These are phyloP conservation scores for Trissolcus brochymenae DNA, from an alignment of 2,888 invertebrate species.

Conservation along the genomic window DNA sequence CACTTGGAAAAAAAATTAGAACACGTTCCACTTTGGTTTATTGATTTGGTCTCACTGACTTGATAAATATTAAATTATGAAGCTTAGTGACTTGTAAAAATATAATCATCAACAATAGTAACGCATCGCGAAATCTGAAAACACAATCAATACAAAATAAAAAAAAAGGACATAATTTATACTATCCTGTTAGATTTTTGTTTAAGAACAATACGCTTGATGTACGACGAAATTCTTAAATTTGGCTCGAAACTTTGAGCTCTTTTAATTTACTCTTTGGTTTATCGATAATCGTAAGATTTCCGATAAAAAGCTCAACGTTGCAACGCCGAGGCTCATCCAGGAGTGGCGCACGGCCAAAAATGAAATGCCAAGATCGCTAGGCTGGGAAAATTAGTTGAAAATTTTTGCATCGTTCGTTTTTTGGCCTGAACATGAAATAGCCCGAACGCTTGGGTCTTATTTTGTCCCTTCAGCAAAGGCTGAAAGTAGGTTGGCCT, in stretches of 20 bases:
- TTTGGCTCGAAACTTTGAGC: conserved; percentile 42
- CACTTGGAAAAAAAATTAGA: conserved; percentile 7
- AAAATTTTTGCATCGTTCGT: conserved; percentile 57
- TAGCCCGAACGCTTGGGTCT: conserved; percentile 47
- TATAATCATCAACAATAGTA: too few species aligned
- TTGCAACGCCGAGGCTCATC: conserved; percentile 29
- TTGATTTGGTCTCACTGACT: conserved; percentile 7
- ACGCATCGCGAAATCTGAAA: too few species aligned
- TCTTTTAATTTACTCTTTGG: conserved; percentile 60
- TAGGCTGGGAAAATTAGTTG: conserved; percentile 62
- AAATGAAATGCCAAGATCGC: conserved; percentile 58
- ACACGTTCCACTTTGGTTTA: conserved; percentile 13
- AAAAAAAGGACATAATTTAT: too few species aligned
- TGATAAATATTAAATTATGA: conserved; percentile 26
- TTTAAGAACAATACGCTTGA: conserved; percentile 3
- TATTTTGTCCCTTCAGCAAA: conserved; percentile 44
- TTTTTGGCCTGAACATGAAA: conserved; percentile 51
- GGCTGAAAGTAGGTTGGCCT: conserved; percentile 41
- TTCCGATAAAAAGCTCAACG: conserved; percentile 44
- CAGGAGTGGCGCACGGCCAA: conserved; percentile 37
- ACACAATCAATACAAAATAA: too few species aligned
- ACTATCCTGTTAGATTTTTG: too few species aligned
- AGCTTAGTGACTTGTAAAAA: conserved; percentile 5
- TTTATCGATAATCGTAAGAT: conserved; percentile 62
- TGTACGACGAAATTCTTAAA: conserved; percentile 39